These are phyloP conservation scores for Schizaphis graminum DNA, from an alignment of 2,888 invertebrate genomes.

Conservation along the genomic window DNA sequence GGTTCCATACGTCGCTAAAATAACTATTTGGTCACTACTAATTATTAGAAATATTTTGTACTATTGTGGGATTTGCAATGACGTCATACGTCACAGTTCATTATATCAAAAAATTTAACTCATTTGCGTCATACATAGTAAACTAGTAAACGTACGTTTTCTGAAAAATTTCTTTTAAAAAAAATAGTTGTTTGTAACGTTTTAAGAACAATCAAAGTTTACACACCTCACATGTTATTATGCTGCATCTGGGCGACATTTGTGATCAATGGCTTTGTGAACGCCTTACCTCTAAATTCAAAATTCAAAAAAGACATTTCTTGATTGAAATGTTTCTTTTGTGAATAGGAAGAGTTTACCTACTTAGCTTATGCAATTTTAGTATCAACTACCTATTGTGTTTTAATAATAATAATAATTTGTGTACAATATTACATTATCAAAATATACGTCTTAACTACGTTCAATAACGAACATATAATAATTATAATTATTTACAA, in stretches of 20 bases:
- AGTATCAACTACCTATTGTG: background rate
- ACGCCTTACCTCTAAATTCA: background rate
- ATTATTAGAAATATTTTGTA: background rate
- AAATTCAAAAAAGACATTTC: background rate
- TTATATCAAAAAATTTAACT: background rate
- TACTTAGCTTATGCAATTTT: background rate
- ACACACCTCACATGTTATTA: background rate
- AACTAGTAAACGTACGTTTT: background rate
- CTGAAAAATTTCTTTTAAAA: background rate
- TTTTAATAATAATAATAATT: background rate
- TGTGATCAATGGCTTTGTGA: background rate
- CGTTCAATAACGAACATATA: background rate
- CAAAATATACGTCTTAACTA: background rate
- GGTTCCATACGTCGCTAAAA: background rate
- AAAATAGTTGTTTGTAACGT: background rate
- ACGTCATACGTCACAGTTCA: background rate
- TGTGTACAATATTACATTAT: background rate
- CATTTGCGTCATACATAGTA: background rate
- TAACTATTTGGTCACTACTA: background rate
- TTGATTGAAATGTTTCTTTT: background rate
- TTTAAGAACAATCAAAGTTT: background rate
- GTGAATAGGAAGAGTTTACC: background rate
- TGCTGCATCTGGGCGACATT: background rate
- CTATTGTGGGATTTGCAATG: background rate
- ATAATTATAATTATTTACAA: background rate